phyloP scores from a whole-genome alignment of 2,113 vertebrate genomes.

The Capreolus pygargus region DNA sequence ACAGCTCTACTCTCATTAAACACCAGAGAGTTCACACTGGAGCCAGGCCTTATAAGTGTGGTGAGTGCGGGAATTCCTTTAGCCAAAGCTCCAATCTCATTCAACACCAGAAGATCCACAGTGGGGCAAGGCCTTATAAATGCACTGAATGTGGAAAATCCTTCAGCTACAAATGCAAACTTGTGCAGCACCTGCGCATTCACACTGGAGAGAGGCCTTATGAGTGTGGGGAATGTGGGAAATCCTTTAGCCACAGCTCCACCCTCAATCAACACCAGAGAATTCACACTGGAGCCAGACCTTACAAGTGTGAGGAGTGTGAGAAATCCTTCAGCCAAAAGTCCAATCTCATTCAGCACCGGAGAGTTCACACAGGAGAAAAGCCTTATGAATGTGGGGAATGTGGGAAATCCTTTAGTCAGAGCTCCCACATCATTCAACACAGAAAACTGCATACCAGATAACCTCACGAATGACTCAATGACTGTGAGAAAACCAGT shows the following conservation, averaged over 20 bases:
- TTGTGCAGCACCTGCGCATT: conserved; percentile 35
- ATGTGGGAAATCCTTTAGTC: conserved; percentile 31
- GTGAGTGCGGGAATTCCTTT: conserved; percentile 24
- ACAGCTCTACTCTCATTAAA: conserved; percentile 42
- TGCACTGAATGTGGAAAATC: conserved; percentile 21
- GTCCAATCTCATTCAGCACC: conserved; percentile 43
- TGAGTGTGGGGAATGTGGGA: not conserved
- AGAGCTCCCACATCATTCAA: conserved; percentile 23
- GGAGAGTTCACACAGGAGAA: conserved; percentile 27
- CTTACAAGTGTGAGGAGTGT: conserved; percentile 23
- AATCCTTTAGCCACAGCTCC: conserved; percentile 27
- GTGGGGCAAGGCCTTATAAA: not conserved
- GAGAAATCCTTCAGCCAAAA: conserved; percentile 42
- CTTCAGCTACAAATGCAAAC: conserved; percentile 7
- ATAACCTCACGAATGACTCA: not conserved
- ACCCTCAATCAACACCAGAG: conserved; percentile 33
- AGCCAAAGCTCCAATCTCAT: conserved; percentile 41
- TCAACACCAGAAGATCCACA: conserved; percentile 50
- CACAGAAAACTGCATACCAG: conserved; percentile 28
- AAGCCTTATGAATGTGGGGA: conserved; percentile 23
- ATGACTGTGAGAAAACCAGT: not conserved
- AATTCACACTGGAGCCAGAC: conserved; percentile 40
- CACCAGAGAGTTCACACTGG: conserved; percentile 48
- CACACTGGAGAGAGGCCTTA: conserved; percentile 32
- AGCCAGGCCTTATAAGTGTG: conserved; percentile 11